Conservation (phyloP, 2,797 vertebrate species). For the Phalloptychus januarius region DNA sequence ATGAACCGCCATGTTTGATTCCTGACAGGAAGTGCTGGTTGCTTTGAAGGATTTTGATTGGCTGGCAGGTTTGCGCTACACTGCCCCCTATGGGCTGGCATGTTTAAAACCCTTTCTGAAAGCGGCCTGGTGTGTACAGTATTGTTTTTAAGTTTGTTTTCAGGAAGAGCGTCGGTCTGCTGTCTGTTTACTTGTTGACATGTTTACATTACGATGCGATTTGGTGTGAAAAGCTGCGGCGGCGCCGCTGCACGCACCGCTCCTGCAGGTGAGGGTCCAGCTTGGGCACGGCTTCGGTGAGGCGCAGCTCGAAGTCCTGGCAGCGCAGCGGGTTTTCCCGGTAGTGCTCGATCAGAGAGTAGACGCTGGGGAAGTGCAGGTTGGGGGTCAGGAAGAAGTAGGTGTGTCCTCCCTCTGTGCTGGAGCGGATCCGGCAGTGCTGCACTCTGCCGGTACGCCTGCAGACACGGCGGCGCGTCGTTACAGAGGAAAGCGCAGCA, state of each 20-base stretch:
- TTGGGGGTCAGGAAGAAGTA: slow-evolving; percentile 92
- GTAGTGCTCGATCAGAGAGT: slow-evolving; percentile 92
- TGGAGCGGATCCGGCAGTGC: slow-evolving; percentile 92
- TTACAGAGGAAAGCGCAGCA: neutral
- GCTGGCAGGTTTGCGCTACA: too few species aligned
- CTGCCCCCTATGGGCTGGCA: too few species aligned
- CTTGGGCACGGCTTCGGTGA: slow-evolving; percentile 90
- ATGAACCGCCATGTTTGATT: too few species aligned
- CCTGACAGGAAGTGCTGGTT: too few species aligned
- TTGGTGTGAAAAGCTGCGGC: neutral
- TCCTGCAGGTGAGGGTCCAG: slow-evolving; percentile 87
- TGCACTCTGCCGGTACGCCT: slow-evolving; percentile 93
- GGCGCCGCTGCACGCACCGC: slow-evolving; percentile 74
- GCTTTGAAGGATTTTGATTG: too few species aligned
- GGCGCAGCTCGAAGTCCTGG: slow-evolving; percentile 91
- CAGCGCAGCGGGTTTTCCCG: slow-evolving; percentile 89
- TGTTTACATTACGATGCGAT: too few species aligned
- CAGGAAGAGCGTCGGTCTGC: neutral
- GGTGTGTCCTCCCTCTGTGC: slow-evolving; percentile 74
- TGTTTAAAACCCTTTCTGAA: too few species aligned
- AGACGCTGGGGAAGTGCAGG: slow-evolving; percentile 89
- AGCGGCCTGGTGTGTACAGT: too few species aligned
- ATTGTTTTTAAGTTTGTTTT: neutral
- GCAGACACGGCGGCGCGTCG: slow-evolving; percentile 7
- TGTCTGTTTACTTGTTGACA: neutral